These are phyloP conservation scores for Gulo gulo DNA, from an alignment of 2,113 vertebrate species.

Conservation along the genomic window DNA sequence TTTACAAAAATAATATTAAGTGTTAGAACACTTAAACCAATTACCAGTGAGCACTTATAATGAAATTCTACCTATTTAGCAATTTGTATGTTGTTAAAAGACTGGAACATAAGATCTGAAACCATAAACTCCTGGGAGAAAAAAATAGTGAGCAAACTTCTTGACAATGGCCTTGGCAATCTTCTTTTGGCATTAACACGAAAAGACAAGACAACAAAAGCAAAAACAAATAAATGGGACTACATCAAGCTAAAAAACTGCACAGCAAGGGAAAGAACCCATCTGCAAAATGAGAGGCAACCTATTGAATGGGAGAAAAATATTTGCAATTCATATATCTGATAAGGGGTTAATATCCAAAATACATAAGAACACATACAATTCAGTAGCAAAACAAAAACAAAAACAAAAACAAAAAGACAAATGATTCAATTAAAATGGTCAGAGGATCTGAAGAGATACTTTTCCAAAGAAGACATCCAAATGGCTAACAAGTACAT, in stretches of 20 bases:
- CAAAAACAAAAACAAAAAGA: neutral
- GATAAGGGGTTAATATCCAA: neutral
- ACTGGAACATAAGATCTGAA: neutral
- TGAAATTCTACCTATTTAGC: neutral
- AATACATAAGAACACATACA: neutral
- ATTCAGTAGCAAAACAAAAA: neutral
- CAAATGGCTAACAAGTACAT: neutral
- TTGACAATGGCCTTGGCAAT: neutral
- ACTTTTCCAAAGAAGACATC: neutral
- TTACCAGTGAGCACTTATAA: neutral
- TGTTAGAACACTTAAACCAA: neutral
- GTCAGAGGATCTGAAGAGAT: neutral
- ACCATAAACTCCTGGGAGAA: neutral
- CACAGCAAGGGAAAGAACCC: neutral
- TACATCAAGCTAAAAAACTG: neutral
- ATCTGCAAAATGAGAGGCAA: neutral
- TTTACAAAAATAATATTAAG: constrained; percentile 27
- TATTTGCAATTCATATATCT: neutral
- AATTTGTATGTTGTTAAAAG: neutral
- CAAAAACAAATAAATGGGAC: neutral
- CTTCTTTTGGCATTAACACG: neutral
- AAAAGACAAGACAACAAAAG: neutral
- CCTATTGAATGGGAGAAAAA: neutral
- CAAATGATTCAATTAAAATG: neutral
- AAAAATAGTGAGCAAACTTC: neutral